Percentiles rank a stretch among this genome's conserved stretches.
These are phyloP conservation scores for Napeogenes inachia DNA, from an alignment of 2,888 invertebrate species.

Conservation along the genomic window DNA sequence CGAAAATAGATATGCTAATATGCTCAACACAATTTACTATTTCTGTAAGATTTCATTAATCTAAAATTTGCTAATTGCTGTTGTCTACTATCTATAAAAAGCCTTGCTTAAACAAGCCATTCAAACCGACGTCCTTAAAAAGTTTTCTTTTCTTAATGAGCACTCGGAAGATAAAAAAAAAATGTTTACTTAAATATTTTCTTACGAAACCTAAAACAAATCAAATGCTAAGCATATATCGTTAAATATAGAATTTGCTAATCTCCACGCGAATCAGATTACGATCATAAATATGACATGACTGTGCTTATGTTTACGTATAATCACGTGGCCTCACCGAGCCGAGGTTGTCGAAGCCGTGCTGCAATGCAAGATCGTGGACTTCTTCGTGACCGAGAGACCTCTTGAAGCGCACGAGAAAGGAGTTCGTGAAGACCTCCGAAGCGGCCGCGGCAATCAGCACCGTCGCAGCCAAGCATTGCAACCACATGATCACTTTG, in stretches of 20 bases:
- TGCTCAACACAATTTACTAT: too few species aligned
- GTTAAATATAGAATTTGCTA: conserved; percentile 12
- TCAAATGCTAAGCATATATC: too few species aligned
- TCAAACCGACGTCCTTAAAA: too few species aligned
- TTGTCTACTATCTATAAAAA: too few species aligned
- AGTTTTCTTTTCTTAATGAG: too few species aligned
- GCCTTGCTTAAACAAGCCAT: too few species aligned
- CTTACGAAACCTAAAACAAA: too few species aligned
- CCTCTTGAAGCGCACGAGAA: conserved; percentile 92
- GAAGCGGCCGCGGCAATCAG: conserved; percentile 62
- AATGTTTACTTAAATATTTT: too few species aligned
- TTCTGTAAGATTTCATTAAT: too few species aligned
- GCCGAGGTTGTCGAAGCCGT: conserved; percentile 96
- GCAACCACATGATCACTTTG: conserved; percentile 68
- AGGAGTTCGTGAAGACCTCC: conserved; percentile 96
- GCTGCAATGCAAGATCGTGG: conserved; percentile 87
- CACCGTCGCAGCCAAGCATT: conserved; percentile 65
- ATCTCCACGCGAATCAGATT: conserved; percentile 19
- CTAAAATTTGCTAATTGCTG: too few species aligned
- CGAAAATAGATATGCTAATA: too few species aligned
- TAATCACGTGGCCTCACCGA: conserved; percentile 84
- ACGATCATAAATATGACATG: conserved; percentile 24
- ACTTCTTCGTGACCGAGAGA: conserved; percentile 87
- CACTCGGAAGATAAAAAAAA: too few species aligned
- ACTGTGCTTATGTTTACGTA: conserved; percentile 62